These are phyloP conservation scores for Drosophila parabipectinata DNA, from an alignment of 1,140 invertebrate species.

Conservation along the genomic window DNA sequence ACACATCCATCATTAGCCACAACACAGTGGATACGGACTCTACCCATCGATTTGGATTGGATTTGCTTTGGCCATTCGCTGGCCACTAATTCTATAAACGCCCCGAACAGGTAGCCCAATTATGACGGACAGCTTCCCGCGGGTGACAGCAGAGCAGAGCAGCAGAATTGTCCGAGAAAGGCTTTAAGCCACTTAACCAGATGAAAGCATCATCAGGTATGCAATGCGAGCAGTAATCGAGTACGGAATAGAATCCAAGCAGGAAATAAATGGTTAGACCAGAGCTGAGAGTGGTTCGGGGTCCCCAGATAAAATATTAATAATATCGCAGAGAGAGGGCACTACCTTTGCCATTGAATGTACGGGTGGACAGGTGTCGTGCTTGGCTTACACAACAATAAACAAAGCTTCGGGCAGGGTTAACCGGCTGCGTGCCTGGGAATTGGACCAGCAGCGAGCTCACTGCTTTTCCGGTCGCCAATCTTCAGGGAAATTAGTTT, in stretches of 20 bases:
- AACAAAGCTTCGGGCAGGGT: slow-evolving; percentile 49
- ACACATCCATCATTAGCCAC: neutral
- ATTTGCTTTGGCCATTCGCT: slow-evolving; percentile 21
- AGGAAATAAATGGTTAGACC: slow-evolving; percentile 33
- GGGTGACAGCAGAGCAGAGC: neutral
- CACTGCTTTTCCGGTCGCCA: slow-evolving; percentile 35
- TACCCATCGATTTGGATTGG: neutral
- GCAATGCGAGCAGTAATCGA: slow-evolving; percentile 39
- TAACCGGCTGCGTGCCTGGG: slow-evolving; percentile 60
- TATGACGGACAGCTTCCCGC: slow-evolving; percentile 64
- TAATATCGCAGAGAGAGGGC: slow-evolving; percentile 51
- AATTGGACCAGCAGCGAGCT: slow-evolving; percentile 14
- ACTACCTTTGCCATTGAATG: slow-evolving; percentile 60
- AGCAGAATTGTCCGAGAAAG: slow-evolving; percentile 26
- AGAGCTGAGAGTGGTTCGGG: too few species aligned
- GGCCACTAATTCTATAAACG: slow-evolving; percentile 68
- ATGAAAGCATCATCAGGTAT: slow-evolving; percentile 72
- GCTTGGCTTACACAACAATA: slow-evolving; percentile 76
- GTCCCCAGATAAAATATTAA: slow-evolving; percentile 69
- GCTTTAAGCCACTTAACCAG: slow-evolving; percentile 74
- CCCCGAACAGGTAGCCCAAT: slow-evolving; percentile 67
- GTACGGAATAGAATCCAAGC: slow-evolving; percentile 12
- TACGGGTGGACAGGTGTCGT: slow-evolving; percentile 67
- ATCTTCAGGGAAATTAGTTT: slow-evolving; percentile 79
- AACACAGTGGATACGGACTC: neutral